A percentile compares a stretch with the other conserved stretches of the same genome.
These are phyloP conservation scores for Natrix natrix DNA, from an alignment of 2,797 vertebrate genomes.

Conservation along the genomic window DNA sequence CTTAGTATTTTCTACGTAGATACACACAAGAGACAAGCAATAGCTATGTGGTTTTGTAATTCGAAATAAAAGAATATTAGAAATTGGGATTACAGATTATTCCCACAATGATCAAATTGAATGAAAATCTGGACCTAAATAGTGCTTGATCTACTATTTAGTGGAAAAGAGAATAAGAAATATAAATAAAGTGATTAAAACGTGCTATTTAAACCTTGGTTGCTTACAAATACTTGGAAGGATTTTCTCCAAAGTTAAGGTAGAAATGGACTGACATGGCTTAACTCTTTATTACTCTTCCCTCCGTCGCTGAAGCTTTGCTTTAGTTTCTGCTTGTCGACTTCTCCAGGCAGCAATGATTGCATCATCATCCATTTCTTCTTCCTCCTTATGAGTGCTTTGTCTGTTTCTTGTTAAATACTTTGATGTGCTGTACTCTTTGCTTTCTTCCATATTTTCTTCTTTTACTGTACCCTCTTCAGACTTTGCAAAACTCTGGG, in stretches of 20 bases:
- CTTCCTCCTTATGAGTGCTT: conserved; percentile 75
- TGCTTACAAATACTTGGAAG: conserved; percentile 7
- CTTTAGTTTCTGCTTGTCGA: conserved; percentile 79
- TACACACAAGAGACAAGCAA: conserved; percentile 21
- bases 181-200: conserved; percentile 58
- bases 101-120: conserved; percentile 51
- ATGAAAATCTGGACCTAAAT: conserved; percentile 39
- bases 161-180: conserved; percentile 63
- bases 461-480: conserved; percentile 73
- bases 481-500: conserved; percentile 71
- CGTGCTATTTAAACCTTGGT: not conserved
- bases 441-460: conserved; percentile 67
- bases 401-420: conserved; percentile 73
- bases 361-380: conserved; percentile 85
- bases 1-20: conserved; percentile 36
- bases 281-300: conserved; percentile 65
- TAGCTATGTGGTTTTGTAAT: conserved; percentile 36
- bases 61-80: conserved; percentile 21
- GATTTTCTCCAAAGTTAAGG: not conserved
- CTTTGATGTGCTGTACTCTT: conserved; percentile 73
- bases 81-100: conserved; percentile 38
- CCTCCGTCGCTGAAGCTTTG: conserved; percentile 69
- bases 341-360: conserved; percentile 87
- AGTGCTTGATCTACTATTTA: conserved; percentile 52
- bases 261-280: conserved; percentile 27